Conservation (phyloP, 2,113 vertebrate species). For the Thalassarche chlororhynchos region DNA sequence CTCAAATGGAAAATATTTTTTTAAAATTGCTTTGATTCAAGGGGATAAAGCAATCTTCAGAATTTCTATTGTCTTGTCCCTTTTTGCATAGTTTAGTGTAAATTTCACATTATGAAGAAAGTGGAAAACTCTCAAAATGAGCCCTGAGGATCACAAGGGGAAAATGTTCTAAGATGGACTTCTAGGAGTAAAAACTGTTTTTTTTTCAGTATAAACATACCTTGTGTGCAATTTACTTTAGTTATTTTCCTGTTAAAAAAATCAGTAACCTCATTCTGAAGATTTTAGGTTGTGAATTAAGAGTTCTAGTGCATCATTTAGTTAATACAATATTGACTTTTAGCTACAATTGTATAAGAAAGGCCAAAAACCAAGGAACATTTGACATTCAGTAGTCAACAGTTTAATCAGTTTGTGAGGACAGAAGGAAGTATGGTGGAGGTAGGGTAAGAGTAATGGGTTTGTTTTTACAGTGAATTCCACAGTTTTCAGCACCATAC, state of each 20-base stretch:
- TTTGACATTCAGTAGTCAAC: accelerated
- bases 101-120: neutral
- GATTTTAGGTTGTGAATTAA: neutral
- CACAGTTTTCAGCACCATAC: neutral
- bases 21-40: neutral
- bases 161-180: neutral
- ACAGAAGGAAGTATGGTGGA: neutral
- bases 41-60: neutral
- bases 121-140: neutral
- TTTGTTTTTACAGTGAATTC: neutral
- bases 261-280: neutral
- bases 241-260: neutral
- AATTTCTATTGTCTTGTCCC: neutral
- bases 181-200: neutral
- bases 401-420: neutral
- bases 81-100: neutral
- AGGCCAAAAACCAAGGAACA: neutral
- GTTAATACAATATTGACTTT: neutral
- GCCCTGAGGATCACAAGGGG: neutral
- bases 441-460: neutral
- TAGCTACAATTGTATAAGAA: neutral
- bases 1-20: neutral
- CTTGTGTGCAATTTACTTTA: neutral
- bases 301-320: neutral
- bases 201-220: neutral